Conservation (phyloP, 2,888 invertebrate genomes). For the Caenorhabditis angaria region DNA sequence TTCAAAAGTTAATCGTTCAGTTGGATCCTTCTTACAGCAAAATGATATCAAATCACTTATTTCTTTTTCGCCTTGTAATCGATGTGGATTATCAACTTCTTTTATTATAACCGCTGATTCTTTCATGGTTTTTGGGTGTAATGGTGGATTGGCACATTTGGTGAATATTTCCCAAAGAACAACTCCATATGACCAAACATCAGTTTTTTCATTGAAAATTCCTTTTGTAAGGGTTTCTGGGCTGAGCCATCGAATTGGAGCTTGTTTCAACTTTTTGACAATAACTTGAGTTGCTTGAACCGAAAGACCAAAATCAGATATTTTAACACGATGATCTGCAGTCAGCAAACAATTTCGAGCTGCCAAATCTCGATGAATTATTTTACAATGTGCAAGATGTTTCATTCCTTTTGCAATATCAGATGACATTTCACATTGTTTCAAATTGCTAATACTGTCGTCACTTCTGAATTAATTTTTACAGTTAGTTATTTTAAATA, state of each 20-base stretch:
- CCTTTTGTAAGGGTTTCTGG: background rate
- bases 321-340: constrained; percentile 17
- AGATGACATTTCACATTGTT: background rate
- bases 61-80: background rate
- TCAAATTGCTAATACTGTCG: background rate
- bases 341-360: constrained; percentile 29
- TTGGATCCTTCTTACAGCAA: too few relatives aligned
- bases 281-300: constrained; percentile 7
- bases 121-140: background rate
- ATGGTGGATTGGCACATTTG: background rate
- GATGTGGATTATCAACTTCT: background rate
- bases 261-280: constrained; percentile 14
- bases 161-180: constrained; percentile 7
- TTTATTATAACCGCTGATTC: background rate
- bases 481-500: too few relatives aligned
- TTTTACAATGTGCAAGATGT: constrained; percentile 5
- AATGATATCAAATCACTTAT: too few relatives aligned
- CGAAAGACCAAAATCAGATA: constrained; percentile 48
- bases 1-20: too few relatives aligned
- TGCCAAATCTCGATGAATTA: constrained; percentile 35
- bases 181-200: constrained; percentile 9
- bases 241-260: constrained; percentile 7
- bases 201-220: constrained; percentile 7
- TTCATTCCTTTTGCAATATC: constrained; percentile 7
- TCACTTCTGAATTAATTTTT: background rate